Evolutionary conservation across 1,140 invertebrate species (phyloP), one percentile per base, ranked within the genome.

Genomic region (Schlechtendalia chinensis): DNA sequence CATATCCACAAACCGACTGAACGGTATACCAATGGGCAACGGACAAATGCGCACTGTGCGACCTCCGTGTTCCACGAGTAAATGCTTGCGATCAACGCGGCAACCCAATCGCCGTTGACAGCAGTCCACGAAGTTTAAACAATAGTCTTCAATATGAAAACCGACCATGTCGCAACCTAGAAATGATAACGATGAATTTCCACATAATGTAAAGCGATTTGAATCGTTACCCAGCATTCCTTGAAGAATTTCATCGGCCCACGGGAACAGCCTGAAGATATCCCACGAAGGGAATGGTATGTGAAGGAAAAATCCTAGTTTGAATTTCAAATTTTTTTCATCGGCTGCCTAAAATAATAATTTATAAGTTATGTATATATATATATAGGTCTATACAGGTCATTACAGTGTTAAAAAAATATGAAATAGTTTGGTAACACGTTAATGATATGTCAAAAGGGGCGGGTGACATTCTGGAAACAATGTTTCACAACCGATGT

Each of bases 261-360:
- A 95, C 4, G 94, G 94, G 83, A 95, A 93, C 11, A 96, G 86
- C 74, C 94, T 88, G 86, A 95, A 94, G 72, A 96, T 95, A 84
- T 96, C 94, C 94, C 93, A 96, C 1, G 94, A 92, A 27, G 94
- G 94, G 85, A 96, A 96, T 0, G 94, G 94, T 85, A 96, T 96
- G 85, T 96, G 94, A 56, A 96, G 87, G 85, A 96, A 96, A 87
- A 96, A 96, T 24, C 93, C 93, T 81, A 96, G 86, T 84, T 95
- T 95, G 82, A 92, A 91, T 82, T 89, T 89, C 14, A 95, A 87
- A 80, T 91, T 90, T 83, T 92, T 91, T 83, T 95, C 93, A 83
- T 95, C 93, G 11, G 91, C 92, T 5, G 89, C 88, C 87, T 91
- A 86, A 72, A 86, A 81, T 24, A 81, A 39, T n/a, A 77, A 59